These are phyloP conservation scores for Panthera leo DNA, from an alignment of 2,113 vertebrate species.

Conservation along the genomic window DNA sequence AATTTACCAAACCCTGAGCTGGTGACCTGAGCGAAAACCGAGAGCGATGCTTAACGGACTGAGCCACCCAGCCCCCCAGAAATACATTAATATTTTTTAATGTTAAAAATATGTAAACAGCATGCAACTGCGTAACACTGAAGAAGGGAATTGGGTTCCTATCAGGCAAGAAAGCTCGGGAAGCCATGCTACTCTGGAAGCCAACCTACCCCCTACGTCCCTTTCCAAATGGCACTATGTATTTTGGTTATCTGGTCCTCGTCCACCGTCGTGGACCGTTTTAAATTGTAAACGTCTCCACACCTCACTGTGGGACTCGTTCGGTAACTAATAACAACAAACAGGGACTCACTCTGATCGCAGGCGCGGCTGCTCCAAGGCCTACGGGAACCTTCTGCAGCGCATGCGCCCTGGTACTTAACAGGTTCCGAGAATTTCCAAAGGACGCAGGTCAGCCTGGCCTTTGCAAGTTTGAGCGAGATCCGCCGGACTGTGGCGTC, in stretches of 20 bases:
- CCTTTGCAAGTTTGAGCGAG: neutral
- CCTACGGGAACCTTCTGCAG: neutral
- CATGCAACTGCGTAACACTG: neutral
- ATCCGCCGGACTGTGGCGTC: rapidly evolving
- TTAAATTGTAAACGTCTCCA: neutral
- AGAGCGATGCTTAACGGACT: too few species aligned
- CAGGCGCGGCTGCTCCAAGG: rapidly evolving
- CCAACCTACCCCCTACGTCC: neutral
- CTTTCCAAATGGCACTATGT: neutral
- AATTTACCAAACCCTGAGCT: too few species aligned
- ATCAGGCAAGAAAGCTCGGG: neutral
- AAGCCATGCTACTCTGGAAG: rapidly evolving
- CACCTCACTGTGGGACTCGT: neutral
- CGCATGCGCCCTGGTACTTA: neutral
- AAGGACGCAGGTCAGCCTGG: neutral
- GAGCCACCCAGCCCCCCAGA: too few species aligned
- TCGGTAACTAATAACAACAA: neutral
- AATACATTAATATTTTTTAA: neutral
- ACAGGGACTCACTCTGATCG: neutral
- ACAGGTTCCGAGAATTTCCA: neutral
- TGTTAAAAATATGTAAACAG: neutral
- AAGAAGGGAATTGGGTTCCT: neutral
- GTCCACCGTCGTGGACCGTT: neutral
- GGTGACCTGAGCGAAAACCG: too few species aligned
- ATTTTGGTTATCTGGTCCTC: neutral